These are phyloP conservation scores for Liodrosophila aerea DNA, from an alignment of 2,888 invertebrate genomes.

Conservation along the genomic window DNA sequence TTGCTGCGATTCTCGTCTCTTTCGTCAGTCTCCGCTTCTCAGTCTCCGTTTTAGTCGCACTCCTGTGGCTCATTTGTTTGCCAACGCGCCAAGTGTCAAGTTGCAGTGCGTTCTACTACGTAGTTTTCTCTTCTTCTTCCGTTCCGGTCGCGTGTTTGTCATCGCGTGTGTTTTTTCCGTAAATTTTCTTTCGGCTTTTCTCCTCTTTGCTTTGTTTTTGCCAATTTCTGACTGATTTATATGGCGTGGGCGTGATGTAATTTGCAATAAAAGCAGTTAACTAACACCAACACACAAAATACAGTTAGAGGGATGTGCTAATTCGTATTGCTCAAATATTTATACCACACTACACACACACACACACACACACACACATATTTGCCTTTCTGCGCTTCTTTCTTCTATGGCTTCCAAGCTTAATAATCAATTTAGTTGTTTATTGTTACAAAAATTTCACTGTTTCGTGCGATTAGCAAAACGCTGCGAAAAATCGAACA, in stretches of 20 bases:
- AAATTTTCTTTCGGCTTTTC: constrained; percentile 4
- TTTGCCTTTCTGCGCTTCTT: constrained; percentile 2
- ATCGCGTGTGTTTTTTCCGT: constrained; percentile 55
- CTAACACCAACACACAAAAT: constrained; percentile 61
- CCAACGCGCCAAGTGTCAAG: constrained; percentile 56
- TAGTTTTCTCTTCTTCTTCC: constrained; percentile 22
- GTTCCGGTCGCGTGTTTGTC: constrained; percentile 71
- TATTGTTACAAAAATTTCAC: constrained; percentile 57
- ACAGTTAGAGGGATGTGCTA: constrained; percentile 41
- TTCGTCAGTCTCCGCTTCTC: constrained; percentile 29
- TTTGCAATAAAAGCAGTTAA: constrained; percentile 73
- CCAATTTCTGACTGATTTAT: constrained; percentile 43
- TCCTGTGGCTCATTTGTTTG: constrained; percentile 65
- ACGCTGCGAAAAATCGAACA: constrained; percentile 35
- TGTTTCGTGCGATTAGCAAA: constrained; percentile 41
- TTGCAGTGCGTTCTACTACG: constrained; percentile 46
- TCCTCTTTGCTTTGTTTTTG: constrained; percentile 21
- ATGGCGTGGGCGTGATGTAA: constrained; percentile 71
- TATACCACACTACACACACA: no score
- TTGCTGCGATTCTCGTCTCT: constrained; percentile 39
- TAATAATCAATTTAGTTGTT: constrained; percentile 71
- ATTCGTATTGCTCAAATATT: constrained; percentile 41
- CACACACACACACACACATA: no score
- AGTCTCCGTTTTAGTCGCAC: no score
- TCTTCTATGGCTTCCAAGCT: constrained; percentile 37